Base-by-base conservation (phyloP, 2,888 invertebrate genomes). In the Plagodis dolabraria region DNA sequence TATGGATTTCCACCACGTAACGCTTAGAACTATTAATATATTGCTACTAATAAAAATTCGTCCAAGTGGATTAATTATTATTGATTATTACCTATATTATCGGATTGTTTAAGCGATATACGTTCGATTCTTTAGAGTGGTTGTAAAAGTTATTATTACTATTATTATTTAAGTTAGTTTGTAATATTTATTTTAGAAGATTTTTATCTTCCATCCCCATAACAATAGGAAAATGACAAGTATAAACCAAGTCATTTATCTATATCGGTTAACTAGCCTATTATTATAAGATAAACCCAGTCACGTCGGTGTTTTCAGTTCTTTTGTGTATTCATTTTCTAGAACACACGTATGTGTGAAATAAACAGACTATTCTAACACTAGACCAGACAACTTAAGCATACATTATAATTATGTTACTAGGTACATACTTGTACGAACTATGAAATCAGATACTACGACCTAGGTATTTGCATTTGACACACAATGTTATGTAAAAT, bases 271-370 rank as follows among this genome's bases (percentile, higher is more conserved):
- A 38, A 38, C 7, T 54, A 35, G 35, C n/a, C 33, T 43, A 47
- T 61, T 47, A 22, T 35, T 56, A 38, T 43, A 54, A 51, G 54
- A 54, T 53, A 60, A 57, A 53, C 46, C 33, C 35, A 57, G 55
- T 52, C 57, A 57, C 22, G 60, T 54, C 38, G 40, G 36, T 36
- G 7, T 58, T 57, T 57, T 57, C 43, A 60, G 46, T 47, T 52
- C 47, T 9, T 36, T 8, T 55, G 49, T 55, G 42, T 52, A 34
- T 47, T 22, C 40, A 35, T 22, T n/a, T 60, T 51, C 38, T 60
- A 49, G 43, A 57, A 53, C 35, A n/a, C 50, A 53, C 56, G 50
- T 64, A 53, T 64, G 58, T 64, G 59, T 51, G 47, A 7, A 50
- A 53, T 55, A 48, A 47, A 57, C 47, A 11, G 34, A 40, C 43